phyloP scores from a whole-genome alignment of 2,888 invertebrate species.

The Campoletis raptor region DNA sequence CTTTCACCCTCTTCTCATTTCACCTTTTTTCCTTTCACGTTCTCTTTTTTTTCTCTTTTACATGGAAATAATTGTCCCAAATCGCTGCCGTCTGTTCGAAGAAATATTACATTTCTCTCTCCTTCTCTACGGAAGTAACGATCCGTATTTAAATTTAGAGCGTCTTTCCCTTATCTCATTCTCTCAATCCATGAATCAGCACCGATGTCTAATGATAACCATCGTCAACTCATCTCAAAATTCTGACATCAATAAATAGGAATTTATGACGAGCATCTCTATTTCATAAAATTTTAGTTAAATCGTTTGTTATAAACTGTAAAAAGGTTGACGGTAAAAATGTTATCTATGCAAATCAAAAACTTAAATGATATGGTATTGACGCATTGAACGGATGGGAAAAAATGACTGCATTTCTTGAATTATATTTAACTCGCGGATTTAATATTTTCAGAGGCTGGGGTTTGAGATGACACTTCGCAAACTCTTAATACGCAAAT shows the following conservation, averaged over 20 bases:
- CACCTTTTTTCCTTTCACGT: background rate
- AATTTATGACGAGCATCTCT: background rate
- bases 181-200: background rate
- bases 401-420: background rate
- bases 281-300: background rate
- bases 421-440: too few species aligned
- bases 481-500: too few species aligned
- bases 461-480: too few species aligned
- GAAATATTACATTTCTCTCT: constrained; percentile 12
- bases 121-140: background rate
- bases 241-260: background rate
- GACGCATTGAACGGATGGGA: background rate
- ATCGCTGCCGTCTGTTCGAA: background rate
- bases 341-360: too few species aligned
- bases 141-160: constrained; percentile 1
- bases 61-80: constrained; percentile 16
- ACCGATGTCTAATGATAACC: background rate
- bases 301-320: background rate
- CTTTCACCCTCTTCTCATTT: constrained; percentile 1
- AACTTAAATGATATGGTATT: background rate
- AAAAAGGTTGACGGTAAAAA: background rate
- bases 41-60: constrained; percentile 23
- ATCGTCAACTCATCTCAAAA: background rate
- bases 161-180: background rate
- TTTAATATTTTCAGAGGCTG: too few species aligned